Evolutionary conservation across 2,113 vertebrate species (phyloP), one percentile per base, ranked within the genome.

Genomic region (Carassius auratus): DNA sequence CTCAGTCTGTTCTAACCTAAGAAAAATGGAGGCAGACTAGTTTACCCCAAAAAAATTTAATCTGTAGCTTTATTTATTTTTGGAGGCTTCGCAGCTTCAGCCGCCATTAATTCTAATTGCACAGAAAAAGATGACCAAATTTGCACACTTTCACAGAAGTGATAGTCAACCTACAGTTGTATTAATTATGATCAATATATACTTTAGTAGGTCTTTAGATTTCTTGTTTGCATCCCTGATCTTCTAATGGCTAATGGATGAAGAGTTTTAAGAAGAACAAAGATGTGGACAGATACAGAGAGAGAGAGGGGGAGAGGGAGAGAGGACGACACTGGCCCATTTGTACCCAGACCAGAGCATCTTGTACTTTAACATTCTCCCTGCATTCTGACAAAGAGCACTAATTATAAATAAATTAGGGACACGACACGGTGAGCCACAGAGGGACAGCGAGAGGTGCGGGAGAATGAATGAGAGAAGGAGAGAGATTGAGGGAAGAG

Each of bases 341-440:
- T 95, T 94, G 94, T 95, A 94, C 91, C 91, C 94, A 94, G 91
- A 93, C 92, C 91, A 89, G 92, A 91, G 92, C 92, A 92, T 92
- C 92, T 86, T 94, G 94, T 93, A 92, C 93, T 93, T 94, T 94
- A 95, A 94, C 94, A 95, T 94, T 95, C 94, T 93, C 92, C 50
- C 84, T 88, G 92, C 95, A 94, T 94, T 94, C 92, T 90, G 93
- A 95, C 94, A 95, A 94, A 95, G 94, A 95, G 94, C 94, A 94
- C 94, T 95, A 95, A 95, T 95, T 95, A 95, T 95, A 95, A 95
- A 95, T 95, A 95, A 95, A 95, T 95, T 95, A 94, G 94, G 93
- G 93, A 95, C 93, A 95, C 92, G 93, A 95, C 94, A 94, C 91
- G 93, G 92, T 93, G 93, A 91, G 92, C 93, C 93, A 94, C 92